phyloP scores from a whole-genome alignment of 2,797 vertebrate genomes.

The Argya squamiceps region DNA sequence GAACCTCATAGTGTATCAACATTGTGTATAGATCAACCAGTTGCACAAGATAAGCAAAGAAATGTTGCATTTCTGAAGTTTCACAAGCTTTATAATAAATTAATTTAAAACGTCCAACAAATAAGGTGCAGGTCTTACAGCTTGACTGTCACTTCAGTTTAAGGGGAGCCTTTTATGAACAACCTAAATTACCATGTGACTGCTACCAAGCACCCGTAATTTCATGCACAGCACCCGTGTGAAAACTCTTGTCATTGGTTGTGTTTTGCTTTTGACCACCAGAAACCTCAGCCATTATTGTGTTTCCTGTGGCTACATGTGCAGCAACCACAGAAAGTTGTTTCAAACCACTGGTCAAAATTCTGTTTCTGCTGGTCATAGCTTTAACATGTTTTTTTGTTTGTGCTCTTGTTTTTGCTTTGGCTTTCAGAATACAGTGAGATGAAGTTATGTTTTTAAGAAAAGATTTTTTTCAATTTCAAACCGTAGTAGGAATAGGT shows the following conservation, averaged over 20 bases:
- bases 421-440: not conserved
- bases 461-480: not conserved
- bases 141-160: not conserved
- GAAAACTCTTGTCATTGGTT: not conserved
- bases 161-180: not conserved
- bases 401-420: not conserved
- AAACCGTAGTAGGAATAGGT: not conserved
- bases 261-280: conserved; percentile 28
- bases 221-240: not conserved
- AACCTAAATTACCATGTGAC: not conserved
- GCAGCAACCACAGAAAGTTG: conserved; percentile 20
- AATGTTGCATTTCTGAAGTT: not conserved
- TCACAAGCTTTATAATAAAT: not conserved
- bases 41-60: not conserved
- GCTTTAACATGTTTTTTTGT: not conserved
- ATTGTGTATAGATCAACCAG: not conserved
- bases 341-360: conserved; percentile 31
- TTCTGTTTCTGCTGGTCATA: not conserved
- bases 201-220: not conserved
- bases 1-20: not conserved
- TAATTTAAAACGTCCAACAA: not conserved
- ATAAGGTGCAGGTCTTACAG: not conserved
- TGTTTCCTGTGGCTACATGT: conserved; percentile 28
- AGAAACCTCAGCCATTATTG: conserved; percentile 4
- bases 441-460: not conserved